phyloP scores from a whole-genome alignment of 1,140 invertebrate genomes.

The Nixonia krombeini region DNA sequence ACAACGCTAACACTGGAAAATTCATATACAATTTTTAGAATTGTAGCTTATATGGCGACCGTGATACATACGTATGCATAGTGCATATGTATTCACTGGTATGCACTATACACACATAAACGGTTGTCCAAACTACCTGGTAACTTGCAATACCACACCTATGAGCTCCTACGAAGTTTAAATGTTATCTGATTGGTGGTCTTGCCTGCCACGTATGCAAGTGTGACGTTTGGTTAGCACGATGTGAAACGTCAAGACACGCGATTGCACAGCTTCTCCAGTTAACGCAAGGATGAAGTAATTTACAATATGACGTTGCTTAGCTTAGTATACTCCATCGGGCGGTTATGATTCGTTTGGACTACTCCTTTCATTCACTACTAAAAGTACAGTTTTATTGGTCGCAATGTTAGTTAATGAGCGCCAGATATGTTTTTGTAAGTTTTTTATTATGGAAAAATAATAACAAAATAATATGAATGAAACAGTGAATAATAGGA shows the following conservation, averaged over 20 bases:
- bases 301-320: no score
- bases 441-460: no score
- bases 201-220: constrained; percentile 6
- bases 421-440: no score
- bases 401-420: no score
- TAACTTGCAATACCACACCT: constrained; percentile 6
- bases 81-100: not conserved
- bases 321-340: no score
- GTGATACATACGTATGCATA: constrained; percentile 3
- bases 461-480: no score
- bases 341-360: no score
- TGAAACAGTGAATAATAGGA: no score
- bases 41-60: constrained; percentile 5
- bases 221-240: not conserved
- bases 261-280: no score
- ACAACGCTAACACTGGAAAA: not conserved
- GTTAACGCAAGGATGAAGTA: no score
- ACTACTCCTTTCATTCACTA: no score
- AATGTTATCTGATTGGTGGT: not conserved
- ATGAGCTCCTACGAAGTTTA: not conserved
- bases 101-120: not conserved
- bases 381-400: no score
- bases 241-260: not conserved
- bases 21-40: constrained; percentile 9
- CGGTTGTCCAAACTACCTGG: constrained; percentile 3